Evolutionary conservation across 2,113 vertebrate genomes (phyloP).

Genomic region (Mormyrus iriodes): DNA sequence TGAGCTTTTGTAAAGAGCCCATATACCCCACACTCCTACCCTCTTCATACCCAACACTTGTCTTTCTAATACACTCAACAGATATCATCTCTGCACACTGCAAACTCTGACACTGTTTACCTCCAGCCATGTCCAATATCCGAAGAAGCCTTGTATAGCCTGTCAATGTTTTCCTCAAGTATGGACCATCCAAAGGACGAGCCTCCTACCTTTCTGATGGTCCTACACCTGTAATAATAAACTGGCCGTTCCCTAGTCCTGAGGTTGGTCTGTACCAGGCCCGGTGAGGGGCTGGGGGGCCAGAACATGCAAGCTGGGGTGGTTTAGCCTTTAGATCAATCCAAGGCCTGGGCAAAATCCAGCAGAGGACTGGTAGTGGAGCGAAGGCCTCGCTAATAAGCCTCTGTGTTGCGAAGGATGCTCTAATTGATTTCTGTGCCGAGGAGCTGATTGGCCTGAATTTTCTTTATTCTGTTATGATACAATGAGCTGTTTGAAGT

Average conservation of each 20-base stretch:
- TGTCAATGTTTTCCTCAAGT: neutral
- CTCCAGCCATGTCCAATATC: neutral
- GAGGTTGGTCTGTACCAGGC: neutral
- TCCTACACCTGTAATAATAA: neutral
- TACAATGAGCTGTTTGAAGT: constrained; percentile 99
- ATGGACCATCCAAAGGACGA: neutral
- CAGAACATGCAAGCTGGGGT: neutral
- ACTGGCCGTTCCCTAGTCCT: neutral
- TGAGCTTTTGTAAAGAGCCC: constrained; percentile 31
- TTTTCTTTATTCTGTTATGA: constrained; percentile 96
- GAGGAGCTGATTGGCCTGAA: constrained; percentile 94
- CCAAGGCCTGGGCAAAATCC: constrained; percentile 10
- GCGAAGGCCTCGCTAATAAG: constrained; percentile 63
- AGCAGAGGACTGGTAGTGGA: constrained; percentile 54
- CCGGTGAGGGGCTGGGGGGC: neutral
- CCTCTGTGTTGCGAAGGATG: constrained; percentile 76
- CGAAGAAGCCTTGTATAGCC: neutral
- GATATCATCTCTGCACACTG: neutral
- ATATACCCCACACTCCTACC: neutral
- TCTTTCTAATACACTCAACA: neutral
- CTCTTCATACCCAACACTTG: neutral
- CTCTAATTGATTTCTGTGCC: constrained; percentile 99
- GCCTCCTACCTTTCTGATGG: neutral
- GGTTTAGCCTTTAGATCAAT: neutral
- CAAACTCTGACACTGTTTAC: neutral